Base-by-base conservation (phyloP, 1,140 invertebrate species). In the Diabrotica virgifera region DNA sequence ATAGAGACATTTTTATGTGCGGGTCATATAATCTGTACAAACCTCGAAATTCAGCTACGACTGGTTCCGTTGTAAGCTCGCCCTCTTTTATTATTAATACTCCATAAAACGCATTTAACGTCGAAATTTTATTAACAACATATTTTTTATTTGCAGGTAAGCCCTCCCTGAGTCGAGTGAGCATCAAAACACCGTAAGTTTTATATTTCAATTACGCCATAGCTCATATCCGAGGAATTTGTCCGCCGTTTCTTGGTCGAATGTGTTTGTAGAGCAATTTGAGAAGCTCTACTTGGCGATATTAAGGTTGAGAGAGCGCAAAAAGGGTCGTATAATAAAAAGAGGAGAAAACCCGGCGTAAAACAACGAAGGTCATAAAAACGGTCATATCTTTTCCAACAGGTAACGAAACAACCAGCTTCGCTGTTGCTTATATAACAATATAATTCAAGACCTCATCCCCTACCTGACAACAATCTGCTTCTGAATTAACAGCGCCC, bases 171-270 rank as follows among this genome's bases (percentile, higher is more conserved):
- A 59, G 38, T 60, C 59, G 40, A 51, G 59, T 35, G 46, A n/a
- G 24, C 52, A 54, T 54, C 60, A 62, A 53, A 54, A 40, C 38
- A 54, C 51, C 51, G 60, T 62, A 62, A 62, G 60, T 62, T 62
- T 62, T 62, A 62, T 62, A 59, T 62, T 62, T 62, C 60, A 62
- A 62, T 62, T 37, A 62, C 60, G 36, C 60, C 51, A 54, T 12
- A 12, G 52, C 51, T 36, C 36, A 62, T 62, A 62, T 62, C 60
- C 12, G 36, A 37, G 52, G 52, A 62, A 54, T 62, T 54, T 62
- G 52, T 54, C 36, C 60, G 52, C 36, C 60, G 37, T 54, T 54
- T 24, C 52, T 54, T 9, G 60, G 37, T 35, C 60, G 60, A 62
- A 62, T 62, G 60, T 62, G 60, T 62, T 62, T 54, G 52, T 37